Conservation (phyloP, 2,888 invertebrate species). For the Drosophila atripex region DNA sequence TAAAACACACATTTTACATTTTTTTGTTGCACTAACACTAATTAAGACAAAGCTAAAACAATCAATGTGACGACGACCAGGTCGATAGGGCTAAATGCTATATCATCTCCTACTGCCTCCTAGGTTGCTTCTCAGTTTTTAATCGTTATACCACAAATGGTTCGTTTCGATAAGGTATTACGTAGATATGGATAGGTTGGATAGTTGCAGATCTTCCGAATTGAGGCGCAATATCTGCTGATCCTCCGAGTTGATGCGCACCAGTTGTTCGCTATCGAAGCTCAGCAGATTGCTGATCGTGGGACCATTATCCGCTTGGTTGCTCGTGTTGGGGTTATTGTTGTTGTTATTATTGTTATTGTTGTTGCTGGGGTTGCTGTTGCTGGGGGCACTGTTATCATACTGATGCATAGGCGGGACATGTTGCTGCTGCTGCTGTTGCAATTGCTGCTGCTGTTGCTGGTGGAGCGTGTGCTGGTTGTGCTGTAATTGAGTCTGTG, state of each 20-base stretch:
- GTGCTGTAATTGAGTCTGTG: slow-evolving; percentile 46
- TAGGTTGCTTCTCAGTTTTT: background rate
- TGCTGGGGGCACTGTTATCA: slow-evolving; percentile 50
- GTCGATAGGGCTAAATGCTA: slow-evolving; percentile 38
- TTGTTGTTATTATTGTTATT: slow-evolving; percentile 21
- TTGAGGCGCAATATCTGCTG: slow-evolving; percentile 84
- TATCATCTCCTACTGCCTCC: slow-evolving; percentile 14
- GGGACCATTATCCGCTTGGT: slow-evolving; percentile 76
- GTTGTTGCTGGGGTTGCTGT: slow-evolving; percentile 35
- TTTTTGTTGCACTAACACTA: slow-evolving; percentile 45
- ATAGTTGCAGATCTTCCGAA: slow-evolving; percentile 85
- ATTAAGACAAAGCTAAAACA: slow-evolving; percentile 41
- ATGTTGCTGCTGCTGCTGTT: slow-evolving; percentile 60
- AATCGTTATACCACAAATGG: background rate
- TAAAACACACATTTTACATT: slow-evolving; percentile 70
- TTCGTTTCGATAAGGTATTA: slow-evolving; percentile 52
- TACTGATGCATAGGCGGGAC: slow-evolving; percentile 60
- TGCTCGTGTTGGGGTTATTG: slow-evolving; percentile 32
- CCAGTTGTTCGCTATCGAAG: slow-evolving; percentile 84
- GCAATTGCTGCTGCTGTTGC: slow-evolving; percentile 63
- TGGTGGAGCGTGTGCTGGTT: slow-evolving; percentile 67
- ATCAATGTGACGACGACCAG: slow-evolving; percentile 42
- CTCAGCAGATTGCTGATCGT: slow-evolving; percentile 83
- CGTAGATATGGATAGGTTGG: slow-evolving; percentile 84
- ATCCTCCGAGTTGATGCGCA: slow-evolving; percentile 85